phyloP scores from a whole-genome alignment of 2,113 vertebrate species.

The Hippopotamus amphibius region DNA sequence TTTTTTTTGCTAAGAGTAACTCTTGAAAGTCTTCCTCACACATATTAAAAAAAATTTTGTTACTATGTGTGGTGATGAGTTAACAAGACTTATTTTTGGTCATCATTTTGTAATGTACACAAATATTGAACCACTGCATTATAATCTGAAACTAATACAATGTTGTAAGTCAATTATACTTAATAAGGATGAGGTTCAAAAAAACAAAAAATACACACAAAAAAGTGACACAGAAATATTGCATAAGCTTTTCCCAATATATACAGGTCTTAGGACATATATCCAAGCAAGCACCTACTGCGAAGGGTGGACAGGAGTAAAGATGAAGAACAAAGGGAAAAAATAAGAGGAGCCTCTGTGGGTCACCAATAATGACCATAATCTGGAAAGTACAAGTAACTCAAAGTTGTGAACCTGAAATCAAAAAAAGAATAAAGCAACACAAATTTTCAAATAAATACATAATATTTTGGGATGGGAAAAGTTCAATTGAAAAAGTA shows the following conservation, averaged over 20 bases:
- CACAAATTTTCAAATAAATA: slow-evolving; percentile 11
- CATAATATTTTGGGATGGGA: neutral
- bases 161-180: neutral
- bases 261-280: neutral
- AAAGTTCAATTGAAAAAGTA: neutral
- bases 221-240: neutral
- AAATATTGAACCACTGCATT: neutral
- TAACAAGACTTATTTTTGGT: neutral
- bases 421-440: neutral
- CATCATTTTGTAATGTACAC: neutral
- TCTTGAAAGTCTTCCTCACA: neutral
- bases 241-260: neutral
- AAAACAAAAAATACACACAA: neutral
- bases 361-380: neutral
- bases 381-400: neutral
- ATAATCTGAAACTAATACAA: neutral
- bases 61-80: neutral
- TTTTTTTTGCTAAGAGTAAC: neutral
- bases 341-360: neutral
- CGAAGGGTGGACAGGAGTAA: neutral
- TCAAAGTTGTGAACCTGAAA: neutral
- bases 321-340: neutral
- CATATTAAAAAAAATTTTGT: neutral
- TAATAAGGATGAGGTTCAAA: neutral
- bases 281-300: neutral